Percentiles rank a stretch among this genome's conserved stretches.
phyloP scores from a whole-genome alignment of 53 echinoderm and acorn worm species.

The Antedon mediterranea region DNA sequence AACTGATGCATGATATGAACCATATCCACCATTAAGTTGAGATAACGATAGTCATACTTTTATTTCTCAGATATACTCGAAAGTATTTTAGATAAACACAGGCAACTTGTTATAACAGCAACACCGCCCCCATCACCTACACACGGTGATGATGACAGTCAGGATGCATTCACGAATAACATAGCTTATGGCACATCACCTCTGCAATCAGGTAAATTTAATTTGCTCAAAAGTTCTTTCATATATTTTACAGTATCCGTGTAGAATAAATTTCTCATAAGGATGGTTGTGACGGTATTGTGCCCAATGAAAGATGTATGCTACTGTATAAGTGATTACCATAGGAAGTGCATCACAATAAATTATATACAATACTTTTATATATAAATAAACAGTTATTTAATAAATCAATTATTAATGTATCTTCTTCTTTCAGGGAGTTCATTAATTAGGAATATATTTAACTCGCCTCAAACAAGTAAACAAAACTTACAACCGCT shows the following conservation, averaged over 20 bases:
- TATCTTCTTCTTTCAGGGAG: conserved; percentile 40
- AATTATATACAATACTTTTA: no score
- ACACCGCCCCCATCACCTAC: conserved; percentile 97
- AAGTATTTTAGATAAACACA: conserved; percentile 89
- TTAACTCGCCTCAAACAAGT: conserved; percentile 55
- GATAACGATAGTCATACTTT: no score
- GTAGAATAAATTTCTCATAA: no score
- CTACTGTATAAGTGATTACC: no score
- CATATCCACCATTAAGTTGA: no score
- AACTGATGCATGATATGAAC: neutral
- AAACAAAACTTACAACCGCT: conserved; percentile 90
- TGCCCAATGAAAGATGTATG: no score
- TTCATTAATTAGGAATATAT: conserved; percentile 85
- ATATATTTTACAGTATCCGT: no score
- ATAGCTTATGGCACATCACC: conserved; percentile 88
- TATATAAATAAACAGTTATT: no score
- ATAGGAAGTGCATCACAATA: no score
- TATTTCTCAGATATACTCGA: conserved; percentile 64
- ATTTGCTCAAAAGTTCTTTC: no score
- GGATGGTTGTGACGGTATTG: no score
- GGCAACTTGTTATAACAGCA: conserved; percentile 82
- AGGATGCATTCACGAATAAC: conserved; percentile 69
- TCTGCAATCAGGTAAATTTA: conserved; percentile 74
- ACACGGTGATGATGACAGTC: conserved; percentile 57
- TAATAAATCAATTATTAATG: neutral